Evolutionary conservation across 2,113 vertebrate species (phyloP).

Genomic region (Indicator indicator): DNA sequence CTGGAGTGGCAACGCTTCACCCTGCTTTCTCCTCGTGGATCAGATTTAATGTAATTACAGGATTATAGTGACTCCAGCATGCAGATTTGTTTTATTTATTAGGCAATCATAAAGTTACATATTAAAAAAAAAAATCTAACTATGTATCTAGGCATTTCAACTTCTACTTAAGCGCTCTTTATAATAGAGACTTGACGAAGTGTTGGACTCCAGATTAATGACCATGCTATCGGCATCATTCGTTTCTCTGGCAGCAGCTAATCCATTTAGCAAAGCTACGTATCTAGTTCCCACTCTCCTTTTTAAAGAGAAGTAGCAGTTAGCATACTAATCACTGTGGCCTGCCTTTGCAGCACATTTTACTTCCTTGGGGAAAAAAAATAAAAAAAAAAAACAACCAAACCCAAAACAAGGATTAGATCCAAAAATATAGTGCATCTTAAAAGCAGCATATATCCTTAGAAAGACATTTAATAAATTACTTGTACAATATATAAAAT

Average conservation of each 20-base stretch:
- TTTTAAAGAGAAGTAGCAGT: conserved; percentile 71
- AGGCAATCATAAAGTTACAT: conserved; percentile 11
- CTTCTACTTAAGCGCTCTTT: conserved; percentile 30
- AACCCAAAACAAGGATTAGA: conserved; percentile 76
- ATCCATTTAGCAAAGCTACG: conserved; percentile 25
- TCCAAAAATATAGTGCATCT: conserved; percentile 82
- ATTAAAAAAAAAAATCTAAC: conserved; percentile 34
- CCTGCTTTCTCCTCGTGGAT: conserved; percentile 17
- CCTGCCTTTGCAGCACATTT: conserved; percentile 66
- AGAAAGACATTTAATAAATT: conserved; percentile 84
- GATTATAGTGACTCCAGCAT: conserved; percentile 47
- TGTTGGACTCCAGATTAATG: conserved; percentile 23
- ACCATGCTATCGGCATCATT: conserved; percentile 29
- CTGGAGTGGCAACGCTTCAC: neutral
- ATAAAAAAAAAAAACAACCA: neutral
- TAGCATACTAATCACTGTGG: conserved; percentile 70
- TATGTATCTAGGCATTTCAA: conserved; percentile 18
- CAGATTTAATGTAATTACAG: neutral
- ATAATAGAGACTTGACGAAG: conserved; percentile 22
- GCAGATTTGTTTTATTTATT: conserved; percentile 43
- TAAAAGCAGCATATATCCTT: conserved; percentile 83
- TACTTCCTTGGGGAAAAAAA: conserved; percentile 77
- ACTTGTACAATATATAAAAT: conserved; percentile 79
- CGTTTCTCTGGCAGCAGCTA: conserved; percentile 45
- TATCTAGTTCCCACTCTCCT: conserved; percentile 56